Evolutionary conservation across 2,797 vertebrate genomes (phyloP).

Genomic region (Megaceryle alcyon): DNA sequence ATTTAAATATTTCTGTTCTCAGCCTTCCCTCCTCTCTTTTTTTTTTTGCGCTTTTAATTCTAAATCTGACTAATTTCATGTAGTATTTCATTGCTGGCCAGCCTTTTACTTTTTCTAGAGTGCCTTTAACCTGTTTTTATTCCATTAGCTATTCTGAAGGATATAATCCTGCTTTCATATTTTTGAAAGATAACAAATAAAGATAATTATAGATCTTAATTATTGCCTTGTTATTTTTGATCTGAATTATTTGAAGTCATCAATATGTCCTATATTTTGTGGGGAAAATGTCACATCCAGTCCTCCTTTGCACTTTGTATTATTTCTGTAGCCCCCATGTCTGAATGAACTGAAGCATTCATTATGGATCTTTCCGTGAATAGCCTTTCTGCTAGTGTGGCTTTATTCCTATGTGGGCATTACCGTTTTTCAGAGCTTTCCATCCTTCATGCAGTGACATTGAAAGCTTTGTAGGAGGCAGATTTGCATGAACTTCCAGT

Average conservation of each 20-base stretch:
- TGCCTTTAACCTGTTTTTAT: neutral
- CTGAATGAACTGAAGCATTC: neutral
- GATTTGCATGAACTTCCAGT: neutral
- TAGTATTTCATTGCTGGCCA: neutral
- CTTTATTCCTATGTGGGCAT: neutral
- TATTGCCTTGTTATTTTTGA: neutral
- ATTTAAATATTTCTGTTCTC: neutral
- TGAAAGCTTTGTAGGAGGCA: neutral
- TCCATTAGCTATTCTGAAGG: neutral
- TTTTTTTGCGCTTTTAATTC: neutral
- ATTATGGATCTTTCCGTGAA: neutral
- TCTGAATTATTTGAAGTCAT: neutral
- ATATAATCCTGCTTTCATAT: neutral
- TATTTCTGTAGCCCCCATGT: neutral
- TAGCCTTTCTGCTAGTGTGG: neutral
- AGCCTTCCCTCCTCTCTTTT: neutral
- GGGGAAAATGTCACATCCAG: neutral
- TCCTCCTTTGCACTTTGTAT: neutral
- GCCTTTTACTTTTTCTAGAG: neutral
- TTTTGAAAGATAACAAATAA: neutral
- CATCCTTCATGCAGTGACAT: neutral
- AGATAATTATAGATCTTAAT: neutral
- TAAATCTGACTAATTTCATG: neutral
- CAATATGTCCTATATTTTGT: neutral
- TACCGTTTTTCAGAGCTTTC: neutral